These are phyloP conservation scores for Dynastes grantii DNA, from an alignment of 2,888 invertebrate species.

Conservation along the genomic window DNA sequence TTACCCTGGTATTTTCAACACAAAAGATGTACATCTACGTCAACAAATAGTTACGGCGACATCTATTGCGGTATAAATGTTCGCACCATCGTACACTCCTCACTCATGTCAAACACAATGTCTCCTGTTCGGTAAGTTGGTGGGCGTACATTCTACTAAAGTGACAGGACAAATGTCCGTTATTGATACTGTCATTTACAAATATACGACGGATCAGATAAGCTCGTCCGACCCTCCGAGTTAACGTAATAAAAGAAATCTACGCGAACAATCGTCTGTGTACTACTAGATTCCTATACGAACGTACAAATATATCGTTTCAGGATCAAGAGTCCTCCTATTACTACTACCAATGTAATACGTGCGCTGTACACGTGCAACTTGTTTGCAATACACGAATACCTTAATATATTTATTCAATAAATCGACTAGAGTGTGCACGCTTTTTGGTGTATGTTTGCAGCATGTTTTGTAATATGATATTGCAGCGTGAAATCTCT, in stretches of 20 bases:
- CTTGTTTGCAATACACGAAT: constrained; percentile 21
- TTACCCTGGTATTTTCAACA: constrained; percentile 1
- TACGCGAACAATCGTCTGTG: background rate
- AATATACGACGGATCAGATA: constrained; percentile 65
- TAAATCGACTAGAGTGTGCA: background rate
- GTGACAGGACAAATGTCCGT: constrained; percentile 65
- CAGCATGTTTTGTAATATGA: too few relatives aligned
- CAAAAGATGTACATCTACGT: constrained; percentile 13
- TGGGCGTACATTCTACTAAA: constrained; percentile 57
- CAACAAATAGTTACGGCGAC: constrained; percentile 15
- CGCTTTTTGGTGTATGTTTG: too few relatives aligned
- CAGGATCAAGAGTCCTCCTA: constrained; percentile 4
- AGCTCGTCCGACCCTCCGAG: constrained; percentile 49
- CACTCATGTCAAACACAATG: constrained; percentile 54
- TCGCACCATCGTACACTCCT: constrained; percentile 18
- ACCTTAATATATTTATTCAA: constrained; percentile 11
- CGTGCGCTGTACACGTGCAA: constrained; percentile 21
- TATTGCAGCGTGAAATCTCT: too few relatives aligned
- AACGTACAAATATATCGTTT: constrained; percentile 23
- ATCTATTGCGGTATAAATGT: constrained; percentile 29
- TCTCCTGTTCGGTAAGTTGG: constrained; percentile 58
- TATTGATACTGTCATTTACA: constrained; percentile 68
- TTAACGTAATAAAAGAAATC: constrained; percentile 40
- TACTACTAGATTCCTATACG: background rate
- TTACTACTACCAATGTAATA: background rate